These are phyloP conservation scores for Lanius collurio DNA, from an alignment of 2,113 vertebrate species.

Conservation along the genomic window DNA sequence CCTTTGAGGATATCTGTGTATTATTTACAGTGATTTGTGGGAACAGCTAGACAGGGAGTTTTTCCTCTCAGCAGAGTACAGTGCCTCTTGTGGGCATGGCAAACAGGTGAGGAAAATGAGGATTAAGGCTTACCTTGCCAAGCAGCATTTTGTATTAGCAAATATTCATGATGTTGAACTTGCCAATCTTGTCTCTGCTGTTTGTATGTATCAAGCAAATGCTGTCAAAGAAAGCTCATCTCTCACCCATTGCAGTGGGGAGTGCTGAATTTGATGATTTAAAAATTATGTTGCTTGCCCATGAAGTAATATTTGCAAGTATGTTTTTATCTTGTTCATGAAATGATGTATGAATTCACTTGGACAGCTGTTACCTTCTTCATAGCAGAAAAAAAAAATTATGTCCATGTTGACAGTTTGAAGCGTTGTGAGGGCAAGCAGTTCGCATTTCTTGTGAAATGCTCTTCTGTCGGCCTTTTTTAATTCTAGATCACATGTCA, in stretches of 20 bases:
- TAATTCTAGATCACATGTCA: not conserved
- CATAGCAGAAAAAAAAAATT: not conserved
- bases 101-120: not conserved
- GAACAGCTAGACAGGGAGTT: not conserved
- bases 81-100: not conserved
- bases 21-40: not conserved
- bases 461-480: not conserved
- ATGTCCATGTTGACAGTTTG: not conserved
- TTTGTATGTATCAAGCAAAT: not conserved
- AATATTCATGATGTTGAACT: not conserved
- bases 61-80: not conserved
- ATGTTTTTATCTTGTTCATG: not conserved
- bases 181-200: not conserved
- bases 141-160: not conserved
- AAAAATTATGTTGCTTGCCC: not conserved
- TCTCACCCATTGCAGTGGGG: not conserved
- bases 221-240: not conserved
- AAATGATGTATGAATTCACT: not conserved
- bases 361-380: not conserved
- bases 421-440: not conserved
- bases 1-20: not conserved
- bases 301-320: not conserved
- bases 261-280: not conserved
- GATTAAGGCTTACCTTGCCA: not conserved
- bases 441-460: not conserved